phyloP scores from a whole-genome alignment of 2,888 invertebrate species.

The Hipparchia semele region DNA sequence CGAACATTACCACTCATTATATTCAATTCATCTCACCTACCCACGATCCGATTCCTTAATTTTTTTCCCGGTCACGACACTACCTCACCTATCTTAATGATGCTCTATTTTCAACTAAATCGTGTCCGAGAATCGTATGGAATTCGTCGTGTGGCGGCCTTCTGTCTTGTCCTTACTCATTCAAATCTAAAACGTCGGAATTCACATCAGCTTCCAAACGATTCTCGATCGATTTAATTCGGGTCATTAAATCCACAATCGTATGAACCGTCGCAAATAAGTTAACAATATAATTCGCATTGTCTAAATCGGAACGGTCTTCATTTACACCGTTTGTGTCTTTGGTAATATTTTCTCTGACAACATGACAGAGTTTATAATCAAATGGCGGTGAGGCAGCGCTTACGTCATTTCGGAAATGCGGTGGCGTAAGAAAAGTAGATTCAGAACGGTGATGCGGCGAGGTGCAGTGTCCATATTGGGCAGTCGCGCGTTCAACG shows the following conservation, averaged over 20 bases:
- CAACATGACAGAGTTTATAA: conserved; percentile 41
- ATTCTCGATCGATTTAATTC: conserved; percentile 41
- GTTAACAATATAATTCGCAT: conserved; percentile 50
- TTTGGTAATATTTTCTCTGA: conserved; percentile 40
- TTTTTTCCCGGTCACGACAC: conserved; percentile 65
- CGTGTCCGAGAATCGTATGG: conserved; percentile 54
- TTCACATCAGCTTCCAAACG: conserved; percentile 26
- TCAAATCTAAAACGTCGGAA: conserved; percentile 44
- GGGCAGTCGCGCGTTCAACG: conserved; percentile 65
- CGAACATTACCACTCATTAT: conserved; percentile 51
- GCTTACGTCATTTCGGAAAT: conserved; percentile 33
- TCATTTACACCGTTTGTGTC: conserved; percentile 36
- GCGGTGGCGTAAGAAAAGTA: conserved; percentile 34
- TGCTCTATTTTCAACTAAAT: conserved; percentile 65
- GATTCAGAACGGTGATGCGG: conserved; percentile 41
- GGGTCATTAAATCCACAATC: conserved; percentile 39
- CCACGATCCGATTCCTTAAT: conserved; percentile 50
- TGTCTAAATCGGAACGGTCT: conserved; percentile 39
- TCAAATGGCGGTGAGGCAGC: not conserved
- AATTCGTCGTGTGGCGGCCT: conserved; percentile 57
- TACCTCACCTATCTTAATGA: conserved; percentile 61
- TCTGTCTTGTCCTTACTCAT: conserved; percentile 48
- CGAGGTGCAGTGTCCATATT: conserved; percentile 54
- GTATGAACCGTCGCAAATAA: conserved; percentile 37
- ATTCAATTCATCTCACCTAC: conserved; percentile 51